Percentiles rank a stretch among this genome's conserved stretches.
These are phyloP conservation scores for Drosophila quadrilineata DNA, from an alignment of 1,140 invertebrate genomes.

Conservation along the genomic window DNA sequence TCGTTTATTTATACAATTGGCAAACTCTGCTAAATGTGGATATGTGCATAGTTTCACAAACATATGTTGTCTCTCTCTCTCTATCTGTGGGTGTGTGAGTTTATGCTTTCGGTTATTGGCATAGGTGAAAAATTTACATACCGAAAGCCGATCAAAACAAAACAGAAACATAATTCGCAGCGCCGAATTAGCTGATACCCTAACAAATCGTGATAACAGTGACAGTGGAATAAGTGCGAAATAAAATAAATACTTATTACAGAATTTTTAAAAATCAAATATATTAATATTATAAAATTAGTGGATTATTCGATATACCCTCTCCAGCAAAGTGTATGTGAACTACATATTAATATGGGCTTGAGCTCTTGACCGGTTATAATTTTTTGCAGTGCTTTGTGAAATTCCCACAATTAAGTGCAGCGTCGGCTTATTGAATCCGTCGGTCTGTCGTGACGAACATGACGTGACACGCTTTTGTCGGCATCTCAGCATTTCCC, in stretches of 20 bases:
- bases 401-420: not conserved
- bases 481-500: slow-evolving; percentile 12
- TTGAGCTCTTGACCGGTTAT: not conserved
- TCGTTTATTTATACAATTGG: slow-evolving; percentile 42
- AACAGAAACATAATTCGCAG: not conserved
- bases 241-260: too few species aligned
- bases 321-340: too few species aligned
- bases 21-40: not conserved
- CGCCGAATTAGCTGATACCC: not conserved
- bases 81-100: slow-evolving; percentile 1
- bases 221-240: too few species aligned
- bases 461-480: not conserved
- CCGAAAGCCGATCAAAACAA: too few species aligned
- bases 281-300: too few species aligned
- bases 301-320: too few species aligned
- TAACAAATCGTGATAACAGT: too few species aligned
- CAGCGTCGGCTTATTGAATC: not conserved
- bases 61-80: too few species aligned
- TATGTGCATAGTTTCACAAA: not conserved
- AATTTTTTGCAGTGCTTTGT: not conserved
- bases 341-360: not conserved
- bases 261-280: too few species aligned
- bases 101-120: not conserved
- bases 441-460: not conserved
- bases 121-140: slow-evolving; percentile 1